A percentile compares a stretch with the other conserved stretches of the same genome.
Conservation (phyloP, 2,797 vertebrate species). For the Squalus acanthias region DNA sequence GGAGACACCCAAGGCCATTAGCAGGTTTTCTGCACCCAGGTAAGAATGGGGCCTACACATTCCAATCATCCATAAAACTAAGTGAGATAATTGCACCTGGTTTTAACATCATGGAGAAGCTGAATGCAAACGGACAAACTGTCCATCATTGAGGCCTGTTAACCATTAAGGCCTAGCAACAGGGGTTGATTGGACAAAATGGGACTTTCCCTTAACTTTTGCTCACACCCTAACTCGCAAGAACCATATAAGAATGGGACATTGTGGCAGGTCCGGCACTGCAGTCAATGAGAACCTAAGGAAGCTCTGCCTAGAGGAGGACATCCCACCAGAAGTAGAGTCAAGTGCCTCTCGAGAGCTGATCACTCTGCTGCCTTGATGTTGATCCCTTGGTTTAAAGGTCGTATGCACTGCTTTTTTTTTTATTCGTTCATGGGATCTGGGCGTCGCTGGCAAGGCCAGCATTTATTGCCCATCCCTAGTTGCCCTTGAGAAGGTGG, state of each 20-base stretch:
- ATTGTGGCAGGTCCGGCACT: neutral
- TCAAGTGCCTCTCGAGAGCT: too few species aligned
- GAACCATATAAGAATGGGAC: neutral
- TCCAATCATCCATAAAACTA: neutral
- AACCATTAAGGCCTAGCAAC: neutral
- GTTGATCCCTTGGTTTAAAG: too few species aligned
- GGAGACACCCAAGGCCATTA: neutral
- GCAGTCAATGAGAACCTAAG: neutral
- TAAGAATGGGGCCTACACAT: neutral
- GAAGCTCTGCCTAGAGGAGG: neutral
- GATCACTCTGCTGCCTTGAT: too few species aligned
- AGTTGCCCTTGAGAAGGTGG: too few species aligned
- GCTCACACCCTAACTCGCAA: neutral
- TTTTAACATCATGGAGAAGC: neutral
- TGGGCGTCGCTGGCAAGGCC: too few species aligned
- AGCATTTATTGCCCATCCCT: too few species aligned
- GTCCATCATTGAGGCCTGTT: neutral
- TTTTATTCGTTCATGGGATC: too few species aligned
- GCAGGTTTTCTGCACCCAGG: neutral
- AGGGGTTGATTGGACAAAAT: neutral
- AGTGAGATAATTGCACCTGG: neutral
- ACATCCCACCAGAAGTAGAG: neutral
- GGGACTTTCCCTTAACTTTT: neutral
- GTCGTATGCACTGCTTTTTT: too few species aligned
- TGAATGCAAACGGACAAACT: neutral